Base-by-base conservation (phyloP, 2,888 invertebrate species). In the Plagodis dolabraria region DNA sequence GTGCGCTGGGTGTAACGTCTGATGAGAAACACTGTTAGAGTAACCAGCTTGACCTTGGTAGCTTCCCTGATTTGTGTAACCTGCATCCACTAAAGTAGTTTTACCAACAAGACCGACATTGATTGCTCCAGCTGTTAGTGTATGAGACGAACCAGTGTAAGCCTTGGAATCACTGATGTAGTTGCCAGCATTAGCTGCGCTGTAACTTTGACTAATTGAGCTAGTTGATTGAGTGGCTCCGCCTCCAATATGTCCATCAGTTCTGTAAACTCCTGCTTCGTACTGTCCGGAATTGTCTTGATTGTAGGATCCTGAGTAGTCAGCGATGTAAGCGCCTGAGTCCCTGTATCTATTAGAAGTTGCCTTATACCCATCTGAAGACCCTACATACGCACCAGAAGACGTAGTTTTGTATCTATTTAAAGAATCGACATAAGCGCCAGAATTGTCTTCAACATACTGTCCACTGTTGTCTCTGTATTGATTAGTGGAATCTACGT, bases 91-190 rank as follows among this genome's bases (percentile, higher is more conserved):
- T 54, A 93, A 76, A 10, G 87, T 87, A 1, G 93, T 93, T 74
- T 92, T 93, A 40, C 93, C 93, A 7, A 93, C 93, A 43, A 93
- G 76, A 35, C 88, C 93, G 10, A 92, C 90, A 67, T 92, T 93
- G 0, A 93, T 82, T 38, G 92, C 91, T 36, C 93, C 93, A 9
- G 91, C 91, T 5, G 92, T 87, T 33, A 93, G 76, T 48, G 86
- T 87, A 51, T 93, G 92, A 7, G 89, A 85, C 0, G 79, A 80
- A 7, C 91, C 90, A 42, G 86, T 85, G 33, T 80, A 82, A 4
- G 82, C 86, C 49, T 84, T 86, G 2, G 80, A 75, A 62, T 84
- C 83, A 11, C 75, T 83, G 42, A 89, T 71, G 61, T 90, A 89
- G 54, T 85, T 82, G 5, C 82, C 86, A 53, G 79, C 77, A 57